A percentile compares a stretch with the other conserved stretches of the same genome.
These are phyloP conservation scores for Scarus forsteni DNA, from an alignment of 2,797 vertebrate species.

Conservation along the genomic window DNA sequence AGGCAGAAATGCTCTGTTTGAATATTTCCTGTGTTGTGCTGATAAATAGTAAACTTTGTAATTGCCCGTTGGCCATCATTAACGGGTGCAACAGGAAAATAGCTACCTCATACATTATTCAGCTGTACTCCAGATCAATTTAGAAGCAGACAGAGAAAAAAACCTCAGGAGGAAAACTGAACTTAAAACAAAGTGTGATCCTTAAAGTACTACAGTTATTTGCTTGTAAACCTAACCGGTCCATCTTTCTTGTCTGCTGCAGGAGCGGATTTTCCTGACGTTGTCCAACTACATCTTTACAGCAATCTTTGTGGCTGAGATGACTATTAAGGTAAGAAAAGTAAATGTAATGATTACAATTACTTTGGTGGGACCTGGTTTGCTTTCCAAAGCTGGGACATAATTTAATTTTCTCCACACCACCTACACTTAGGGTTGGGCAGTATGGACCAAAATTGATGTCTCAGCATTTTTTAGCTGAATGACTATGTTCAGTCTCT, in stretches of 20 bases:
- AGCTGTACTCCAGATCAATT: conserved; percentile 27
- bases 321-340: conserved; percentile 93
- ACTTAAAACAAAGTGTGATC: conserved; percentile 1
- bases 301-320: conserved; percentile 95
- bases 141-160: conserved; percentile 14
- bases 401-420: no score
- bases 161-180: not conserved
- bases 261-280: conserved; percentile 97
- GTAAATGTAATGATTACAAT: not conserved
- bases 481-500: no score
- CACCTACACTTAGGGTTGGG: no score
- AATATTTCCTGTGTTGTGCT: conserved; percentile 25
- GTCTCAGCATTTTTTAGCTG: no score
- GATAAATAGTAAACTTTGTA: conserved; percentile 46
- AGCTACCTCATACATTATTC: conserved; percentile 57
- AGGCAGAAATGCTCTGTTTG: conserved; percentile 24
- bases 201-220: not conserved
- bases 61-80: conserved; percentile 58
- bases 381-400: no score
- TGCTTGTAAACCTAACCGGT: conserved; percentile 4
- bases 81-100: conserved; percentile 25
- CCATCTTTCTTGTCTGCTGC: conserved; percentile 39
- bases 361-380: no score
- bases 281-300: conserved; percentile 99
- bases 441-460: no score